phyloP scores from a whole-genome alignment of 2,888 invertebrate genomes.

The Microdon myrmicae region DNA sequence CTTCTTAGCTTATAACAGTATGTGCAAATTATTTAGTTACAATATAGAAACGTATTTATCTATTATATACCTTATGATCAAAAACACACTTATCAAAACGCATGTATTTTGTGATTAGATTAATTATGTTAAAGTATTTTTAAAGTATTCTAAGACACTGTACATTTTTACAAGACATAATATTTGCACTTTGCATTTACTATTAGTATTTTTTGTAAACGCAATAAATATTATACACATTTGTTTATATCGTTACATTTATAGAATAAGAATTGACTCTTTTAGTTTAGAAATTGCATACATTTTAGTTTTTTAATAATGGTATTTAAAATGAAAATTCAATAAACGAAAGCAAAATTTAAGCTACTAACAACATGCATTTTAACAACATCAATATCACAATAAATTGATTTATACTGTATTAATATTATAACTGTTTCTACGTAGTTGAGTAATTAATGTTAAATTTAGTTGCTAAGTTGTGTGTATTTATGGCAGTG shows the following conservation, averaged over 20 bases:
- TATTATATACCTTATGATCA: too few species aligned
- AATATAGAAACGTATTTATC: too few species aligned
- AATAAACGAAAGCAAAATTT: constrained; percentile 22
- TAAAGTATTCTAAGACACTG: constrained; percentile 31
- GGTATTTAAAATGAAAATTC: constrained; percentile 8
- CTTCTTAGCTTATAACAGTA: constrained; percentile 1
- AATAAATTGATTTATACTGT: constrained; percentile 35
- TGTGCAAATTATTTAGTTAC: constrained; percentile 9
- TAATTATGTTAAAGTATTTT: too few species aligned
- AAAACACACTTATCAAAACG: too few species aligned
- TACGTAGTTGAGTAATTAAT: too few species aligned
- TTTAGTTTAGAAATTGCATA: constrained; percentile 67
- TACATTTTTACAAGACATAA: constrained; percentile 30
- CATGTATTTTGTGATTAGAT: too few species aligned
- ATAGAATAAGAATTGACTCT: constrained; percentile 68
- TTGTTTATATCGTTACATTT: constrained; percentile 61
- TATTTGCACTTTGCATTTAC: too few species aligned
- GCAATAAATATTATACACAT: neutral
- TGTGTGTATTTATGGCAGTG: too few species aligned
- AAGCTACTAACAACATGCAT: constrained; percentile 25
- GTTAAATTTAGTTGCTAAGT: too few species aligned
- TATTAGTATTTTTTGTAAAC: too few species aligned
- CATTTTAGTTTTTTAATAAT: constrained; percentile 58
- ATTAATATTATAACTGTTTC: too few species aligned
- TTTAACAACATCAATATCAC: constrained; percentile 29